These are phyloP conservation scores for Argyrosomus regius DNA, from an alignment of 2,797 vertebrate species.

Conservation along the genomic window DNA sequence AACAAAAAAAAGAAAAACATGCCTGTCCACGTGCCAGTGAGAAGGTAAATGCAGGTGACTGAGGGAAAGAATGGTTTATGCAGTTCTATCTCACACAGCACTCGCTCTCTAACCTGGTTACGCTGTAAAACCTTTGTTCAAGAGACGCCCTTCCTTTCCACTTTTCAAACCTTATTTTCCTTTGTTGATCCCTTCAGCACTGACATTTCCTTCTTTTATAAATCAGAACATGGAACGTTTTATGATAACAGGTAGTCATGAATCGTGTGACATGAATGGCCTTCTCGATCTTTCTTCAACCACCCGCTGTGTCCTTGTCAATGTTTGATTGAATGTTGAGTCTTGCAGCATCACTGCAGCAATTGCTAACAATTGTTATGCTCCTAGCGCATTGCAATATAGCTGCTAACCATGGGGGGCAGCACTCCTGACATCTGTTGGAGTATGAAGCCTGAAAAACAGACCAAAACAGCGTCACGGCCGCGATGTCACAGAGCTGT, in stretches of 20 bases:
- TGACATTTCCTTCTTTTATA: background rate
- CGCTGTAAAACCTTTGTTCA: slow-evolving; percentile 4
- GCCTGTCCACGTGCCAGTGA: slow-evolving; percentile 28
- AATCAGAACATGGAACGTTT: too few species aligned
- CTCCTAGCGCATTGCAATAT: background rate
- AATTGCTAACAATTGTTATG: background rate
- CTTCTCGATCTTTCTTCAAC: background rate
- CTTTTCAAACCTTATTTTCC: background rate
- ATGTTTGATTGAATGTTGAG: background rate
- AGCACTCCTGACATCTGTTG: too few species aligned
- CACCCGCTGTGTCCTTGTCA: background rate
- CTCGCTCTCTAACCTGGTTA: background rate
- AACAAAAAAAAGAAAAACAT: slow-evolving; percentile 37
- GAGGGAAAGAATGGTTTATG: slow-evolving; percentile 34
- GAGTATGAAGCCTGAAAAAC: too few species aligned
- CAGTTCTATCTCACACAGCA: background rate
- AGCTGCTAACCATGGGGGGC: background rate
- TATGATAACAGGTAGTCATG: too few species aligned
- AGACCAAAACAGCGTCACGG: too few species aligned
- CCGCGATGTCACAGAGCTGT: too few species aligned
- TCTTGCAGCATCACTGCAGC: background rate
- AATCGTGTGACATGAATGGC: background rate
- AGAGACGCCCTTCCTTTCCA: background rate
- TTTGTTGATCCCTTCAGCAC: background rate
- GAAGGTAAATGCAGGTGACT: slow-evolving; percentile 45